Base-by-base conservation (phyloP, 1,140 invertebrate genomes). In the Lordiphosa clarofinis region DNA sequence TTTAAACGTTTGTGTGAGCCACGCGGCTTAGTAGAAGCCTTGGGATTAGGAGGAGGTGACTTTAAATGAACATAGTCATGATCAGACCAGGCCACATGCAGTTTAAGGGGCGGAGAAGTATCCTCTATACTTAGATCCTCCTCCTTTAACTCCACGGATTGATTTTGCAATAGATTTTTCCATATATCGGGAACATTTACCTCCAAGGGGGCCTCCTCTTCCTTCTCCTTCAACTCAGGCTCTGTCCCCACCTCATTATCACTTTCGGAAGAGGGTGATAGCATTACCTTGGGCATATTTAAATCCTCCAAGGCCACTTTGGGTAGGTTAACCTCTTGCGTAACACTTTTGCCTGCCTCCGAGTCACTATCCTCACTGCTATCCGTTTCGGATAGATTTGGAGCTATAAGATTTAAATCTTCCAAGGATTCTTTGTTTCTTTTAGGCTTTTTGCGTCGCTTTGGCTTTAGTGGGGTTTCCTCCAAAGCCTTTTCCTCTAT, bases 361-460 rank as follows among this genome's bases (percentile, higher is more conserved):
- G 90, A 90, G 58, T 94, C 94, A 5, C 93, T 94, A 63, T 95
- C 94, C 64, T 95, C 94, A 86, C 94, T 94, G 57, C 92, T 93
- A 70, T 94, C 93, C 88, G 93, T 94, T 73, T 96, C 95, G 1
- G 94, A 96, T 43, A 96, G 89, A 91, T 96, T 96, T 33, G 95
- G 89, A 4, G 94, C 94, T 2, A 94, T 94, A 4, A 96, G 89
- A 90, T 96, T 94, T 0, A 89, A 61, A 56, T 89, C 88, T 55
- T 79, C 87, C 35, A 92, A 68, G 58, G 93, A 92, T 19, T 91
- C 90, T 53, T 92, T 91, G 15, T 91, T 90, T 72, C 91, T 90
- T 37, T 90, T 89, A 73, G 92, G 92, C 71, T 92, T 93, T 75
- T 93, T 93, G 63, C 90, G 90, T 4, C 72, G 73, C 42, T 84